Evolutionary conservation across 2,888 invertebrate genomes (phyloP), one percentile per base, ranked within the genome.

Genomic region (Tachystola acroxantha): DNA sequence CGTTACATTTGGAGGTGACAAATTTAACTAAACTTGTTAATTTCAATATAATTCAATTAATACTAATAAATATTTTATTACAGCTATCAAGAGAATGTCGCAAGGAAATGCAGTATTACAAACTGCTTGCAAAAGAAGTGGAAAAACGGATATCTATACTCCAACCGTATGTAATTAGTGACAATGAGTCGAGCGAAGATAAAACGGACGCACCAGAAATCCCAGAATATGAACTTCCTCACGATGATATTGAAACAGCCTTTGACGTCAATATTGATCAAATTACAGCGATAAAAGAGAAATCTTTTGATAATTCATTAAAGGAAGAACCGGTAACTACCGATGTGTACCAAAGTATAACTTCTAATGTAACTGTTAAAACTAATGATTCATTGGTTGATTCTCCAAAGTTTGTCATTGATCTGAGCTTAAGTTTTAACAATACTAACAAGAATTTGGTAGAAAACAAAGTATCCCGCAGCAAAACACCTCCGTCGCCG

Each of bases 101-200:
- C 14, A 80, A 86, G 56, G 91, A 93, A 74, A 91, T 93, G 89
- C 88, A 88, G 51, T 88, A 88, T 48, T 92, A 92, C 64, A 91
- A 89, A 63, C 76, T 91, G 31, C 73, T 92, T 40, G 94, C 94
- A 0, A 74, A 91, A 40, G 89, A 90, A 57, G 80, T 91, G 3
- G 93, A 94, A 62, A 86, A 89, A 53, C 81, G 88, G 34, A 77
- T 91, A 40, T 51, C 64, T 4, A 70, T 81, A 36, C 72, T 88
- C 1, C 71, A 77, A 46, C 73, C 85, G 1, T 75, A 79, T 40
- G 50, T 79, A 1, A 30, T 69, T 2, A 65, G 50, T 45, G 74
- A 76, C 13, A 52, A 66, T 0, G 74, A 74, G 1, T 57, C 63
- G 2, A 60, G 37, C 27, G 72, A 68, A 30, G 74, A 76, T 22